These are phyloP conservation scores for Seriola dumerili DNA, from an alignment of 2,113 vertebrate genomes.

Conservation along the genomic window DNA sequence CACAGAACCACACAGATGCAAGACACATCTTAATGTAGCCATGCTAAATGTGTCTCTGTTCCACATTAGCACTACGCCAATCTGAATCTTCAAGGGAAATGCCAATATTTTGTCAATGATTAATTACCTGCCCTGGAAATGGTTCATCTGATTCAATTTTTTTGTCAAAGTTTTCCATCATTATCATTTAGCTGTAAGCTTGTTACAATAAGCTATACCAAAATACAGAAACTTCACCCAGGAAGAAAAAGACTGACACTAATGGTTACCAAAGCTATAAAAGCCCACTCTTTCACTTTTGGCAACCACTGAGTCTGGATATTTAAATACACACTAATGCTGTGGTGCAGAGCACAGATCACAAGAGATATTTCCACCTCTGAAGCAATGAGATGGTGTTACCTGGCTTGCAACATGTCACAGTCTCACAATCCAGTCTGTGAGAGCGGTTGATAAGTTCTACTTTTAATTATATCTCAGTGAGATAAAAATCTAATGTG, in stretches of 20 bases:
- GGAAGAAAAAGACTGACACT: too few relatives aligned
- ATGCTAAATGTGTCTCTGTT: not conserved
- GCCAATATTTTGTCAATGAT: not conserved
- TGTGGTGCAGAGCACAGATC: not conserved
- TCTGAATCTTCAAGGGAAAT: not conserved
- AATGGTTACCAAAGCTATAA: not conserved
- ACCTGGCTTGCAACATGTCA: not conserved
- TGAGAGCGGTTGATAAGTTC: not conserved
- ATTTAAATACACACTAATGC: too few relatives aligned
- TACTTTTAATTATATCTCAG: slow-evolving; percentile 11
- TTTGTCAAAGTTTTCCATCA: too few relatives aligned
- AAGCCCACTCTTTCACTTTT: not conserved
- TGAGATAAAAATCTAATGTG: not conserved
- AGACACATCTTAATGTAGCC: not conserved
- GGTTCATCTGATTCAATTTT: too few relatives aligned
- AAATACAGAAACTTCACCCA: not conserved
- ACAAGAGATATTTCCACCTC: not conserved
- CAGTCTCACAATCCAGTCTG: not conserved
- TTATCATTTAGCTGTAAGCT: too few relatives aligned
- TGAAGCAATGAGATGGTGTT: not conserved
- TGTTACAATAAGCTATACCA: too few relatives aligned
- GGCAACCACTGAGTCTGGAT: not conserved
- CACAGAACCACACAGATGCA: not conserved
- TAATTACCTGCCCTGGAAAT: too few relatives aligned
- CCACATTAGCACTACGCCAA: not conserved